These are phyloP conservation scores for Lacanobia wlatinum DNA, from an alignment of 2,888 invertebrate species.

Conservation along the genomic window DNA sequence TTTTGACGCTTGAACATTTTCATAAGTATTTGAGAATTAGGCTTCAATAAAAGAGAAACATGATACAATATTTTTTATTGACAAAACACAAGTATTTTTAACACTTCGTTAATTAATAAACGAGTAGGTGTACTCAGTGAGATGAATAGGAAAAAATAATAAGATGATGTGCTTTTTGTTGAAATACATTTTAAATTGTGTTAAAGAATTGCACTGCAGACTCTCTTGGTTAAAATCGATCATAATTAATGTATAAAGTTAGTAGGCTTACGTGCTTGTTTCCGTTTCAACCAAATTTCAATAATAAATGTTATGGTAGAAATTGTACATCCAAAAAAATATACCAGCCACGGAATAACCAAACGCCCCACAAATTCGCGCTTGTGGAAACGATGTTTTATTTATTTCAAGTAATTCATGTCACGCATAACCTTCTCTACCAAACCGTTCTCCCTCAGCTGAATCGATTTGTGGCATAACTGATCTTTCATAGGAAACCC, in stretches of 20 bases:
- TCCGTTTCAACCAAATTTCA: constrained; percentile 58
- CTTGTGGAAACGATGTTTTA: constrained; percentile 54
- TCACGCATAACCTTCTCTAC: constrained; percentile 63
- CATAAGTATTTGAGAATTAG: no score
- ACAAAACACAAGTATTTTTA: no score
- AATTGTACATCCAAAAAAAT: constrained; percentile 64
- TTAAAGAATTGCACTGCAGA: background rate
- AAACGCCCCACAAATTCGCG: constrained; percentile 47
- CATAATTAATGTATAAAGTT: no score
- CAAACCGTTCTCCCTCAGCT: constrained; percentile 76
- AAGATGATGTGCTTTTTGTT: background rate
- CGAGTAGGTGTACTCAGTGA: no score
- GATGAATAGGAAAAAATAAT: no score
- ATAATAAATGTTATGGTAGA: constrained; percentile 65
- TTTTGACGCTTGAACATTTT: no score
- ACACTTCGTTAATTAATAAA: no score
- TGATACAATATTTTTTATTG: background rate
- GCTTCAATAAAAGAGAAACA: no score
- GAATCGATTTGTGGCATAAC: constrained; percentile 66
- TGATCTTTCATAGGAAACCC: constrained; percentile 76
- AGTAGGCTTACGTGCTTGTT: background rate
- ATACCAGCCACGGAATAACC: constrained; percentile 73
- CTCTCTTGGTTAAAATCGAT: no score
- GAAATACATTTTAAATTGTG: background rate
- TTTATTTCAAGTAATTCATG: constrained; percentile 52